Percentiles rank a stretch among this genome's conserved stretches.
These are phyloP conservation scores for Isichthys henryi DNA, from an alignment of 2,113 vertebrate species.

Conservation along the genomic window DNA sequence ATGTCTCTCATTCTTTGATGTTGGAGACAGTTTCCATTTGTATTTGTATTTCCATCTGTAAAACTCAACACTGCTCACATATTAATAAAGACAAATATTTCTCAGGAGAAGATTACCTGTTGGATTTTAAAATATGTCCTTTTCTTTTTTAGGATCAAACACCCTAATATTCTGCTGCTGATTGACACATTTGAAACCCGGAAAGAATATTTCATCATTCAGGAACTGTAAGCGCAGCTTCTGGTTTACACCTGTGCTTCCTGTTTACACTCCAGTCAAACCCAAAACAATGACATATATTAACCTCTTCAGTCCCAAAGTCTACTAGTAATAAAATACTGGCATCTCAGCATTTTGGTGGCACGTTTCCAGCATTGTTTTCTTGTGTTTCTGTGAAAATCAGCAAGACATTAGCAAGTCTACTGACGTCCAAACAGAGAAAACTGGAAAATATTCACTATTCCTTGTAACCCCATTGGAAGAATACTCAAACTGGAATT, in stretches of 20 bases:
- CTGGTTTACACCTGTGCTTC: neutral
- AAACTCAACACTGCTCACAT: neutral
- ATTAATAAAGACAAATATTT: neutral
- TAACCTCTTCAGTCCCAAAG: neutral
- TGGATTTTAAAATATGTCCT: neutral
- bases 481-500: neutral
- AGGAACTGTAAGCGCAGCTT: constrained; percentile 66
- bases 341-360: neutral
- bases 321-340: neutral
- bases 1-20: neutral
- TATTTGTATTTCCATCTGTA: too few relatives aligned
- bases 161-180: constrained; percentile 74
- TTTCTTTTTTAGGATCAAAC: constrained; percentile 63
- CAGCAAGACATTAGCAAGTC: neutral
- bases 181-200: constrained; percentile 75
- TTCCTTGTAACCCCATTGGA: neutral
- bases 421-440: neutral
- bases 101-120: neutral
- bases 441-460: neutral
- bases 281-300: neutral
- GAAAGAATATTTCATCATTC: constrained; percentile 77
- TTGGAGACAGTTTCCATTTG: neutral
- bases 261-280: neutral
- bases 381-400: neutral
- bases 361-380: neutral